Evolutionary conservation across 1,140 invertebrate species (phyloP).

Genomic region (Asbolus verrucosus): DNA sequence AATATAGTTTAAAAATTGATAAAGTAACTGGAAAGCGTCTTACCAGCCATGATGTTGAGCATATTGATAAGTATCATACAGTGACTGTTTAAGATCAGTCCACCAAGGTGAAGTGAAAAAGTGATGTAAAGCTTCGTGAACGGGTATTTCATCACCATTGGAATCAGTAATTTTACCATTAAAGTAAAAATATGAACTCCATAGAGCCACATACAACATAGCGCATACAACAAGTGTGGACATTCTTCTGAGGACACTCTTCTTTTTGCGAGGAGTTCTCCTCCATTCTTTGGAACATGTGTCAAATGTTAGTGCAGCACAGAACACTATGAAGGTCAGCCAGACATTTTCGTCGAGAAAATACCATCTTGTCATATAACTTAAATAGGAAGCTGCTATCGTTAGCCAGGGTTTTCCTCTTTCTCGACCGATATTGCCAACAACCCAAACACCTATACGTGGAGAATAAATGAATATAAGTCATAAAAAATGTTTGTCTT

Average conservation of each 20-base stretch:
- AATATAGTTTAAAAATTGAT: no score
- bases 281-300: conserved; percentile 83
- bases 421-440: conserved; percentile 91
- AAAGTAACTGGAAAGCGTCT: no score
- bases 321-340: conserved; percentile 74
- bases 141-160: conserved; percentile 88
- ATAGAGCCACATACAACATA: conserved; percentile 78
- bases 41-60: conserved; percentile 65
- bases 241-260: conserved; percentile 65
- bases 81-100: conserved; percentile 78
- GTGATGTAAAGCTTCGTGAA: conserved; percentile 88
- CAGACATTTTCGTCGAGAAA: conserved; percentile 78
- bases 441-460: conserved; percentile 84
- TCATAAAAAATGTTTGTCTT: conserved; percentile 57
- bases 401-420: conserved; percentile 69
- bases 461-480: conserved; percentile 18
- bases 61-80: conserved; percentile 72
- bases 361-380: conserved; percentile 74
- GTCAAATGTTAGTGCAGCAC: conserved; percentile 77
- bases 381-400: conserved; percentile 75
- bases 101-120: conserved; percentile 90
- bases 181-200: conserved; percentile 87
- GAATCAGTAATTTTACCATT: conserved; percentile 88
- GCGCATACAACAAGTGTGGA: conserved; percentile 71
- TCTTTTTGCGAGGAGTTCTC: conserved; percentile 70